phyloP scores from a whole-genome alignment of 2,113 vertebrate species.

The Nymphicus hollandicus region DNA sequence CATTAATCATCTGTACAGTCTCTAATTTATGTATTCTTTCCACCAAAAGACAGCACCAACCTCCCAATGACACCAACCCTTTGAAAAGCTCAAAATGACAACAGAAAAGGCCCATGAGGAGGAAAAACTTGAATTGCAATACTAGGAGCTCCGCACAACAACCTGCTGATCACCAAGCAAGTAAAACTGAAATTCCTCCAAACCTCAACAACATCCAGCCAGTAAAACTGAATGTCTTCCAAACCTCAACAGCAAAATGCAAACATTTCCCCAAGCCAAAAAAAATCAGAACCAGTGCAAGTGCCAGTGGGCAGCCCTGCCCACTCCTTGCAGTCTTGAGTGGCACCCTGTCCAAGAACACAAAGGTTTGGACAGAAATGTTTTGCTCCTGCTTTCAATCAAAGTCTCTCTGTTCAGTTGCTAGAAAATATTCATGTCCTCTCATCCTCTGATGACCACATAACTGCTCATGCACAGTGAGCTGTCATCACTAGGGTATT shows the following conservation, averaged over 20 bases:
- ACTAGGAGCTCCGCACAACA: not conserved
- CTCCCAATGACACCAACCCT: not conserved
- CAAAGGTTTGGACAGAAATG: not conserved
- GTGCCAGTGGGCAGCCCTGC: not conserved
- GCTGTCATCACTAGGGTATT: not conserved
- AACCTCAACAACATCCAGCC: not conserved
- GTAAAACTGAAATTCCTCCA: not conserved
- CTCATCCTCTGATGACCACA: not conserved
- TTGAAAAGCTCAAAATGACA: not conserved
- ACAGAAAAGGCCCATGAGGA: not conserved
- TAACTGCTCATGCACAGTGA: not conserved
- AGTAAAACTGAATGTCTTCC: not conserved
- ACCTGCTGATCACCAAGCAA: not conserved
- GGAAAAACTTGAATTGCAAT: not conserved
- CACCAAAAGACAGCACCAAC: not conserved
- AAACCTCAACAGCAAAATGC: not conserved
- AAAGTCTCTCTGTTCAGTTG: not conserved
- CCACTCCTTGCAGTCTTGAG: not conserved
- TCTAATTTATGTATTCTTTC: not conserved
- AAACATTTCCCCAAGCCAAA: not conserved
- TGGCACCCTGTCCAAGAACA: not conserved
- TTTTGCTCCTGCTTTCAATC: not conserved
- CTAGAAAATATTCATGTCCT: not conserved
- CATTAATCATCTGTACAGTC: not conserved
- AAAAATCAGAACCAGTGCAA: not conserved